Evolutionary conservation across 2,888 invertebrate genomes (phyloP).

Genomic region (Latheticus oryzae): DNA sequence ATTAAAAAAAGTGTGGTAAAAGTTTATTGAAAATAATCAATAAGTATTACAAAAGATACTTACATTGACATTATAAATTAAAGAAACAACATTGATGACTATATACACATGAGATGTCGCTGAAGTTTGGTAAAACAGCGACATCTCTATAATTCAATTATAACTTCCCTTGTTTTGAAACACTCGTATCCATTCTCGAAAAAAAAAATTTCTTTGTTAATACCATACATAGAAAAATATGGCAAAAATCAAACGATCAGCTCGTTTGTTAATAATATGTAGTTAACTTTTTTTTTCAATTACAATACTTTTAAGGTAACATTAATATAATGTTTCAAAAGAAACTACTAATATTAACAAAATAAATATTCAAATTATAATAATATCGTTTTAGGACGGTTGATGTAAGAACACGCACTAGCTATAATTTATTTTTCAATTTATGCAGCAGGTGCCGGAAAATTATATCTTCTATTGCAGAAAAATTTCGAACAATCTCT

Average conservation of each 20-base stretch:
- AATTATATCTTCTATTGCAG: conserved; percentile 65
- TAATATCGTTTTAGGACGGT: conserved; percentile 3
- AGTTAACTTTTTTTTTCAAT: conserved; percentile 14
- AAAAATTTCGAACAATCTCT: conserved; percentile 76
- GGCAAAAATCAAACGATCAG: conserved; percentile 13
- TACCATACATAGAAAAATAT: conserved; percentile 19
- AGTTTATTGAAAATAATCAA: conserved; percentile 20
- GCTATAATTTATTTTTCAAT: too few species aligned
- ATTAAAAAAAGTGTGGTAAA: conserved; percentile 7
- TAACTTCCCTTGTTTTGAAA: too few species aligned
- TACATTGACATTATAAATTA: conserved; percentile 5
- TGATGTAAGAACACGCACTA: too few species aligned
- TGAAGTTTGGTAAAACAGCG: too few species aligned
- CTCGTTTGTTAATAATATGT: background rate
- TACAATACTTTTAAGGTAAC: conserved; percentile 31
- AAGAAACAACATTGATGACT: conserved; percentile 21
- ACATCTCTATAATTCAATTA: too few species aligned
- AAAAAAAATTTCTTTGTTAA: too few species aligned
- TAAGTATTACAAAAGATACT: conserved; percentile 1
- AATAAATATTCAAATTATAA: conserved; percentile 31
- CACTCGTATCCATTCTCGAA: too few species aligned
- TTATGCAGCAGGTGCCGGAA: conserved; percentile 54
- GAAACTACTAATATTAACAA: conserved; percentile 31
- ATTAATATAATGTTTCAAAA: conserved; percentile 41
- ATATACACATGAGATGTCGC: conserved; percentile 28